Percentiles rank a stretch among this genome's conserved stretches.
Conservation (phyloP, 2,113 vertebrate species). For the Notechis scutatus region DNA sequence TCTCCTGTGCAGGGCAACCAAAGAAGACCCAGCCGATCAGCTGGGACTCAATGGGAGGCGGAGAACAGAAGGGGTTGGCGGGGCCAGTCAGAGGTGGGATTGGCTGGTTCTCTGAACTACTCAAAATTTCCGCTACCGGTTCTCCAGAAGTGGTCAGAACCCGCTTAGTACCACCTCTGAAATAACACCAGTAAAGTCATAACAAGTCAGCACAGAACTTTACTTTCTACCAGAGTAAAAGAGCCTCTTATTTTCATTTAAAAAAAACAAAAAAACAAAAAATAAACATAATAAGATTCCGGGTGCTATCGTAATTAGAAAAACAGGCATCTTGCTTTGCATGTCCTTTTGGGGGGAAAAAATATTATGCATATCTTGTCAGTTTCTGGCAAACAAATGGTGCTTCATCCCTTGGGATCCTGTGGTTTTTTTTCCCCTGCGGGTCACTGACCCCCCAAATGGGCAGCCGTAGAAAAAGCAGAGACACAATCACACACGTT, state of each 20-base stretch:
- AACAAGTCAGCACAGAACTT: not conserved
- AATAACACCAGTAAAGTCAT: not conserved
- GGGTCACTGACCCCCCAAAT: conserved; percentile 38
- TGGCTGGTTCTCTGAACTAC: too few relatives aligned
- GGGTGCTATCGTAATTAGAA: not conserved
- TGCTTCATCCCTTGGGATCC: not conserved
- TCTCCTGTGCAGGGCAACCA: too few relatives aligned
- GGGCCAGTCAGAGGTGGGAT: too few relatives aligned
- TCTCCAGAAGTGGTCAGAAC: too few relatives aligned
- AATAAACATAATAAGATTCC: not conserved
- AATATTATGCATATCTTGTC: not conserved
- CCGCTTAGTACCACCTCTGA: too few relatives aligned
- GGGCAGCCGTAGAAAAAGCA: conserved; percentile 18
- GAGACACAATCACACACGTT: conserved; percentile 1
- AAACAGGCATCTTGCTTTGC: accelerated
- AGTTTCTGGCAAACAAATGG: conserved; percentile 43
- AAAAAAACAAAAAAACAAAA: not conserved
- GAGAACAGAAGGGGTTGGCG: too few relatives aligned
- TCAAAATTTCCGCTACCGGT: too few relatives aligned
- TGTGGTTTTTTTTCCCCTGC: not conserved
- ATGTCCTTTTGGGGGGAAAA: not conserved
- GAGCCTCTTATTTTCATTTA: not conserved
- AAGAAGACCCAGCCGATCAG: too few relatives aligned
- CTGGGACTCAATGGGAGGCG: too few relatives aligned
- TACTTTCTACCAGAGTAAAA: not conserved